phyloP scores from a whole-genome alignment of 2,888 invertebrate species.

The Zygogramma bicolorata region DNA sequence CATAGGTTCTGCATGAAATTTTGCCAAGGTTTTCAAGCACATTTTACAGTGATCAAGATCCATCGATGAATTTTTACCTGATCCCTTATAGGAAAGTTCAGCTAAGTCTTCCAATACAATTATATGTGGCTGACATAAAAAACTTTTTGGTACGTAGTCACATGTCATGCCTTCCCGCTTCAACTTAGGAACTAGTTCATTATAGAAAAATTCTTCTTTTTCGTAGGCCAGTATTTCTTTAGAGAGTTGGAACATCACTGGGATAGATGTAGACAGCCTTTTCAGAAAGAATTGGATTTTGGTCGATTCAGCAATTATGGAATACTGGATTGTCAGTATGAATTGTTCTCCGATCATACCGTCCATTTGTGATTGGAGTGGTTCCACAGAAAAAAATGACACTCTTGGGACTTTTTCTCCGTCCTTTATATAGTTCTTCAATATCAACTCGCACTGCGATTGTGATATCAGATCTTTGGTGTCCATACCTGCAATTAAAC shows the following conservation, averaged over 20 bases:
- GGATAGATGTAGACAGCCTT: constrained; percentile 46
- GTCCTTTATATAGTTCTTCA: constrained; percentile 26
- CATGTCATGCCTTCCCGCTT: constrained; percentile 46
- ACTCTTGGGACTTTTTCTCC: constrained; percentile 21
- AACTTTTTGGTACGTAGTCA: constrained; percentile 53
- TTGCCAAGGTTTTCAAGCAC: constrained; percentile 68
- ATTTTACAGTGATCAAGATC: constrained; percentile 68
- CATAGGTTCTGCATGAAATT: constrained; percentile 69
- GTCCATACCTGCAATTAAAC: constrained; percentile 8
- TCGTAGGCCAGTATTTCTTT: constrained; percentile 51
- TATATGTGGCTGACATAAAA: constrained; percentile 51
- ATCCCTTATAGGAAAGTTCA: constrained; percentile 42
- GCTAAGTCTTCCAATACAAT: constrained; percentile 57
- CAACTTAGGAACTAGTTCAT: constrained; percentile 48
- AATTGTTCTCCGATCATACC: constrained; percentile 52
- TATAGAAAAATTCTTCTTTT: constrained; percentile 58
- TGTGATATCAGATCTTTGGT: constrained; percentile 31
- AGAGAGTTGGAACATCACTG: constrained; percentile 47
- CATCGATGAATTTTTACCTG: constrained; percentile 60
- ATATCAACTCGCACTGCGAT: constrained; percentile 39
- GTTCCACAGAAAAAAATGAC: constrained; percentile 35
- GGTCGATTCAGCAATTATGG: constrained; percentile 10
- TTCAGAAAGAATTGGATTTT: constrained; percentile 52
- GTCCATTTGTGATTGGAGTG: constrained; percentile 43
- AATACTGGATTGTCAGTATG: constrained; percentile 42